Evolutionary conservation across 2,888 invertebrate species (phyloP).

Genomic region (Noctua pronuba): DNA sequence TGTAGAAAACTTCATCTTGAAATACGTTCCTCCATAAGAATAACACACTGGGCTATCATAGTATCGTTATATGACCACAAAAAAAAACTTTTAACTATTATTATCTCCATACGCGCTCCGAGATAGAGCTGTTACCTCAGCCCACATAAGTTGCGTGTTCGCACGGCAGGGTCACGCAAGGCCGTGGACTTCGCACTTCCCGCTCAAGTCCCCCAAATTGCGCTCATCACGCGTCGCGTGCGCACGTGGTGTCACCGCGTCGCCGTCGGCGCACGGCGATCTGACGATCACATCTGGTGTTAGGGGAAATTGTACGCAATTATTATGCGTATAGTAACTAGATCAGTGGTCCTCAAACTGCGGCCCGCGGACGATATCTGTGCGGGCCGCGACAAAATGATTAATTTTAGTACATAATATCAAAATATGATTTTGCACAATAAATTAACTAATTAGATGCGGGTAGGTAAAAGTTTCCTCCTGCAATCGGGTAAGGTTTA

Average conservation of each 20-base stretch:
- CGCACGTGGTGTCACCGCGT: slow-evolving; percentile 37
- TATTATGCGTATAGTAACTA: background rate
- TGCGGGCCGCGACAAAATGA: too few species aligned
- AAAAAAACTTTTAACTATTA: background rate
- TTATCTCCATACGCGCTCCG: background rate
- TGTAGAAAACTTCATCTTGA: background rate
- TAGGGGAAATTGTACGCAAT: slow-evolving; percentile 7
- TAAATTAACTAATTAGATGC: too few species aligned
- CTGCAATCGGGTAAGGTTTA: too few species aligned
- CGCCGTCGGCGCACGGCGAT: background rate
- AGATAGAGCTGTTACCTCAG: slow-evolving; percentile 35
- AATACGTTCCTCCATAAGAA: background rate
- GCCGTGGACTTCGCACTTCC: slow-evolving; percentile 75
- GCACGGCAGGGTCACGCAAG: slow-evolving; percentile 68
- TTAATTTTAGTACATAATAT: too few species aligned
- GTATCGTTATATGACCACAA: too few species aligned
- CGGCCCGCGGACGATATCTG: too few species aligned
- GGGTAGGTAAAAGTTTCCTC: too few species aligned
- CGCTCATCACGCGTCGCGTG: slow-evolving; percentile 35
- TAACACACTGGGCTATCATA: background rate
- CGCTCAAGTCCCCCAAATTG: slow-evolving; percentile 64
- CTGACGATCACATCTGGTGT: slow-evolving; percentile 19
- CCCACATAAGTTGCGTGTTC: slow-evolving; percentile 40
- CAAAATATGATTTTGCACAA: too few species aligned
- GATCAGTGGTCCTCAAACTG: too few species aligned